Conservation (phyloP, 1,140 invertebrate species). For the Leptinotarsa texana region DNA sequence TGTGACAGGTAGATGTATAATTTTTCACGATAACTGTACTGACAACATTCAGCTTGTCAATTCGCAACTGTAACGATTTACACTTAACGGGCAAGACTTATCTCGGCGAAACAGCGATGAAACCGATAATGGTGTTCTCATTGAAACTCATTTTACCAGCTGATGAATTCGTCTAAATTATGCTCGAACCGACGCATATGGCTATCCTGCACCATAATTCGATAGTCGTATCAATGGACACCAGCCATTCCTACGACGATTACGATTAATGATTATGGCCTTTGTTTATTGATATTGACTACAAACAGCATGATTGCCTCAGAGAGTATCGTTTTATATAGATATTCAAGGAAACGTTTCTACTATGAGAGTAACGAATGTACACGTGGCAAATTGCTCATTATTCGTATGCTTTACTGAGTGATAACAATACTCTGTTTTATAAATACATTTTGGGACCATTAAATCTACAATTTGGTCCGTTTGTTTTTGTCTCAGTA, state of each 20-base stretch:
- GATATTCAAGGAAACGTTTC: conserved; percentile 1
- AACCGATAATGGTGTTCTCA: conserved; percentile 30
- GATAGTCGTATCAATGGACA: background rate
- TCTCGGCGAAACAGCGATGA: conserved; percentile 19
- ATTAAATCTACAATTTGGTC: too few species aligned
- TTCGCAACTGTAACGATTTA: conserved; percentile 28
- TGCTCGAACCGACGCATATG: background rate
- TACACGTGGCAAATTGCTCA: too few species aligned
- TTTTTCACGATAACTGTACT: conserved; percentile 31
- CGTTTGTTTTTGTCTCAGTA: too few species aligned
- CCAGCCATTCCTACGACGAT: too few species aligned
- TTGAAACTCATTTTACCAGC: conserved; percentile 12
- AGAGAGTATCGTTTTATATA: background rate
- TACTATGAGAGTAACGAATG: background rate
- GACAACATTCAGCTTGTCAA: conserved; percentile 21
- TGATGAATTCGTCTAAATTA: conserved; percentile 3
- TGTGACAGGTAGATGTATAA: conserved; percentile 24
- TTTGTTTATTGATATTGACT: conserved; percentile 5
- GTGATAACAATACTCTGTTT: too few species aligned
- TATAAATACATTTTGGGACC: too few species aligned
- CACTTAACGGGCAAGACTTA: conserved; percentile 26
- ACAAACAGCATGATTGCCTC: background rate
- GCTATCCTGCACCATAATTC: background rate
- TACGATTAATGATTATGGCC: background rate
- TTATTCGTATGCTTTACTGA: too few species aligned